Evolutionary conservation across 2,888 invertebrate species (phyloP).

Genomic region (Pseudococcus longispinus): DNA sequence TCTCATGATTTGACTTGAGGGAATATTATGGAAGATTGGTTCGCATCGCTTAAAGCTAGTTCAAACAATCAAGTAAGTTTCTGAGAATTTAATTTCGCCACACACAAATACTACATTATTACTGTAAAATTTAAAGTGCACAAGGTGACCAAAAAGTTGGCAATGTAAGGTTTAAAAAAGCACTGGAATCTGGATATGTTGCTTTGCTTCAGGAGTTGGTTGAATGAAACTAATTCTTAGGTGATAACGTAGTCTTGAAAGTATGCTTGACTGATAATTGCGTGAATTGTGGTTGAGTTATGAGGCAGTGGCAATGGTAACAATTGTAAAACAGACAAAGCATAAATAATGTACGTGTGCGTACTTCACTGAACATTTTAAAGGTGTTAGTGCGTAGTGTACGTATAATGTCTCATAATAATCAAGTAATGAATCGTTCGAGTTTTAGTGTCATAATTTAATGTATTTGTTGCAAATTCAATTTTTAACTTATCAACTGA

Average conservation of each 20-base stretch:
- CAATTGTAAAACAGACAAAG: background rate
- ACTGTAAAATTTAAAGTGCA: background rate
- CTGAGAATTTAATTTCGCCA: background rate
- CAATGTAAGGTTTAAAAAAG: too few species aligned
- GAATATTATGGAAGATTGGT: constrained; percentile 84
- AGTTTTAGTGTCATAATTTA: background rate
- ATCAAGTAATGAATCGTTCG: background rate
- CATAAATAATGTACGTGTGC: too few species aligned
- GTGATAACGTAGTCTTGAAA: background rate
- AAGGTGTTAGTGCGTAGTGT: background rate
- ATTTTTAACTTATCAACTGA: background rate
- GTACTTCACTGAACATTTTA: background rate
- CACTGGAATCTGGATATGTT: background rate
- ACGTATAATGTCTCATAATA: background rate
- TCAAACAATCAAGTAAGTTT: constrained; percentile 64
- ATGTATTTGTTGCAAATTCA: background rate
- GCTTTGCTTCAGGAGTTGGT: background rate
- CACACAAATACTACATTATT: background rate
- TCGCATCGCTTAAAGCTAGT: constrained; percentile 80
- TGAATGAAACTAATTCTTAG: too few species aligned
- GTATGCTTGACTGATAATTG: background rate
- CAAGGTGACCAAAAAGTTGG: background rate
- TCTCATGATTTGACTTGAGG: constrained; percentile 24
- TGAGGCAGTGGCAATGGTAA: background rate
- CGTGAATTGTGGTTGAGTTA: background rate